Evolutionary conservation across 2,113 vertebrate genomes (phyloP), one percentile per base, ranked within the genome.

Genomic region (Aptenodytes forsteri): DNA sequence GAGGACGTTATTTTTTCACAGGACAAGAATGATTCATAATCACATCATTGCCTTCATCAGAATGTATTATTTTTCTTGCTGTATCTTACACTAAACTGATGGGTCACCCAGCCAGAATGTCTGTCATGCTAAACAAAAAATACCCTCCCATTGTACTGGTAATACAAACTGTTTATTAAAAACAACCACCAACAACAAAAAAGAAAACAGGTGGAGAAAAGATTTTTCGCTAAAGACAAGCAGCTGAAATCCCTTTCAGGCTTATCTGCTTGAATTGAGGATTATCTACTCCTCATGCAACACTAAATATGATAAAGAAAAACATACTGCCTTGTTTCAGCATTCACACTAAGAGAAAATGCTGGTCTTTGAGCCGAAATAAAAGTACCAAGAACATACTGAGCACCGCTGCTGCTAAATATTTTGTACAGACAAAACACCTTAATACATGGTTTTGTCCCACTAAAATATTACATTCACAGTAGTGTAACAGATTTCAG

Each of bases 261-360:
- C 55, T 95, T 80, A 84, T 69, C 89, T 86, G 58, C 90, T 85
- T 84, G 71, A 92, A 88, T 5, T 87, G 26, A 89, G 44, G 94
- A 90, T 94, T 95, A 96, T 76, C 49, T 84, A 38, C 20, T 86
- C 52, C 54, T 69, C 40, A 67, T 81, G 71, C 55, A 87, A 79
- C 47, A 79, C 95, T 90, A 90, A 92, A 65, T 92, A 93, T 82
- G n/a, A 95, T 89, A 94, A 90, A 93, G 72, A 88, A 79, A 94
- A 96, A 56, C 72, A 90, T 58, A 93, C 82, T 85, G 87, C 76
- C 73, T 62, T 70, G 59, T 71, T 98, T 96, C 89, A 91, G 73
- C 72, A 64, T 47, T 91, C 2, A 1, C 46, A 86, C 66, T 78
- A 79, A 85, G 80, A 90, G 70, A 93, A 94, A 96, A 86, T 84